Base-by-base conservation (phyloP, 2,888 invertebrate species). In the Ferdinandea cuprea region DNA sequence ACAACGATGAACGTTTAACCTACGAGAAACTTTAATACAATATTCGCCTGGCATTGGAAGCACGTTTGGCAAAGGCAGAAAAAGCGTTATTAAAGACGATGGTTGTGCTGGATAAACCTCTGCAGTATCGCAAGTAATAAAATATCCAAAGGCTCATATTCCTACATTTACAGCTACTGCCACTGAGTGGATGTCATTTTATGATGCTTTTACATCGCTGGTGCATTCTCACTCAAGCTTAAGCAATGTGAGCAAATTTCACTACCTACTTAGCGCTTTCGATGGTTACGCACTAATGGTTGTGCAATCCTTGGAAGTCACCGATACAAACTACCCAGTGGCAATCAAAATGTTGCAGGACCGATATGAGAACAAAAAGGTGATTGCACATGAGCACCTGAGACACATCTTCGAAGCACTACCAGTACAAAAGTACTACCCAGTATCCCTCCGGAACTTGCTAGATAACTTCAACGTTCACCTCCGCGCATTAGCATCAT, bases 291-390 rank as follows among this genome's bases (percentile, higher is more conserved):
- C 21, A 1, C 7, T 25, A 25, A 58, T n/a, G 8, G 21, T 40
- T 7, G 28, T 58, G 3, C 21, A 58, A 13, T 42, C 58, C 3
- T 59, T 59, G 59, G 44, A 59, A 11, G 30, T 59, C 9, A 63
- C 63, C 17, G 48, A 63, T 13, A 48, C 35, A 0, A 63, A 63
- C 9, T 63, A 48, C 15, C 13, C 17, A 35, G 35, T 63, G 7
- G 50, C 37, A 8, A 11, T 58, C 13, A 42, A 58, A 6, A 40
- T 28, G 11, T 28, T 44, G 4, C 15, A 28, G 30, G 17, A n/a
- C 19, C 28, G 17, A 2, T 59, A 28, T 28, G 44, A 44, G 28
- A 44, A 59, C 9, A 58, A 58, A 15, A 28, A 25, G 21, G n/a
- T 58, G 1, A 40, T 58, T 15, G 42, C 40, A n/a, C 2, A 42